Evolutionary conservation across 1,140 invertebrate species (phyloP), one percentile per base, ranked within the genome.

Genomic region (Brachionus koreanus): DNA sequence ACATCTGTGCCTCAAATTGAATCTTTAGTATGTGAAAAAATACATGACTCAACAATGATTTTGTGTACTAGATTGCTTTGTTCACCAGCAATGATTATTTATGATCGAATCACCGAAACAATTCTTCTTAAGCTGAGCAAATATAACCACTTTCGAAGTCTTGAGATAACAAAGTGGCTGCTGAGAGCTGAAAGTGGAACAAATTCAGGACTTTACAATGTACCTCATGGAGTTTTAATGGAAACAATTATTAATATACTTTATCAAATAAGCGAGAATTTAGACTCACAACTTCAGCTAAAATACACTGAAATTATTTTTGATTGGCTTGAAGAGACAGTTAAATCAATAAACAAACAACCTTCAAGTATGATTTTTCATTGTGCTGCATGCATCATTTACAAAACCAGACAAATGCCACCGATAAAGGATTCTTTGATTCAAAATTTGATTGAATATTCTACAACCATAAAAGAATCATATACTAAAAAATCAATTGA

Each of bases 1-100:
- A 89, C 89, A 5, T 88, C 91, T 29, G 89, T 90, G 23, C 87
- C 88, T 13, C 87, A 89, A 19, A 85, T 89, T 5, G 86, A 88
- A 46, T 84, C 86, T 37, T 49, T 83, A 1, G 49, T 85, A 6
- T 76, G 83, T 12, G 25, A 67, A 39, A 33, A 83, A 25, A 86
- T 89, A 10, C 86, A 88, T 6, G 84, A 85, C 16, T 86, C 91
- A 10, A 92, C 92, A 6, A 91, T 92, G 13, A 88, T 89, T 2
- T 92, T 92, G 1, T 93, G 92, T 84, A 93, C 92, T 84, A 92
- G 92, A 16, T 89, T 94, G 25, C 87, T 94, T 3, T 88, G 94
- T 39, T 91, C 93, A 9, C 92, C 93, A 83, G 90, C 90, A 89
- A 82, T 91, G 33, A 85, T 84, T 69, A 84, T 87, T 3, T 89